Evolutionary conservation across 2,888 invertebrate species (phyloP).

Genomic region (Chouioia cunea): DNA sequence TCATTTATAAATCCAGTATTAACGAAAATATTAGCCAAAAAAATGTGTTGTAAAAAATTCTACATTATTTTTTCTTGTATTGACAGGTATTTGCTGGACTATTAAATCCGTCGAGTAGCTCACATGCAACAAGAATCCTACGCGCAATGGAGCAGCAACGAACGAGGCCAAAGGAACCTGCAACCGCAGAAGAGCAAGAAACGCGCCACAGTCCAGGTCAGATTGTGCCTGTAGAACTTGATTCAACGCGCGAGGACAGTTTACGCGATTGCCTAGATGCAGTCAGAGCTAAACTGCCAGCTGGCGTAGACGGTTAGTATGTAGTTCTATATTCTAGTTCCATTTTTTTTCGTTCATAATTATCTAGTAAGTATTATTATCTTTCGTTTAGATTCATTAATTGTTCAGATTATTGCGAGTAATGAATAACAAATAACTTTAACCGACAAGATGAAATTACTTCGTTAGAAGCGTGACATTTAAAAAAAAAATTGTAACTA

Average conservation of each 20-base stretch:
- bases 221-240: constrained; percentile 80
- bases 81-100: constrained; percentile 80
- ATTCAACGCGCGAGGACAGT: constrained; percentile 83
- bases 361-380: no score
- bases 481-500: no score
- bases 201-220: constrained; percentile 68
- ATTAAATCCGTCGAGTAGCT: constrained; percentile 71
- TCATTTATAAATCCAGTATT: no score
- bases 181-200: constrained; percentile 66
- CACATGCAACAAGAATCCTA: constrained; percentile 74
- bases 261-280: constrained; percentile 84
- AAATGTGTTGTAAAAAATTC: no score
- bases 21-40: no score
- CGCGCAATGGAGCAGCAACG: constrained; percentile 75
- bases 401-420: no score
- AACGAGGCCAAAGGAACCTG: constrained; percentile 65
- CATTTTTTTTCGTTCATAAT: background rate
- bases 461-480: no score
- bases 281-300: constrained; percentile 84
- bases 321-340: background rate
- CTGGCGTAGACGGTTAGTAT: constrained; percentile 81
- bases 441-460: no score
- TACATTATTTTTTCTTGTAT: no score
- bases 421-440: no score
- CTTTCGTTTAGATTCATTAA: no score